Conservation (phyloP, 2,888 invertebrate species). For the Andrena marginata region DNA sequence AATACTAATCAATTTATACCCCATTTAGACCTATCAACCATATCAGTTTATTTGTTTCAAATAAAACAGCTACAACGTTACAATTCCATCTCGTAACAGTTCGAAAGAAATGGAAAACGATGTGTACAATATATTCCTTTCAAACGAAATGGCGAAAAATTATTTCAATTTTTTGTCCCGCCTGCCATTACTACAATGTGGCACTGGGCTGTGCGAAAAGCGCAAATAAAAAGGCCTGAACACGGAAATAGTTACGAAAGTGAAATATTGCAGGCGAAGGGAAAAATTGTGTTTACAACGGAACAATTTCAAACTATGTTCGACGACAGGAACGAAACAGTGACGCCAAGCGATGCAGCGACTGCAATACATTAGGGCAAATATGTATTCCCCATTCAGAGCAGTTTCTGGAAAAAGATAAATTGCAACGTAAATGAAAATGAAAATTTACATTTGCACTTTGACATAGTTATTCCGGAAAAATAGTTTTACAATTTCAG, state of each 20-base stretch:
- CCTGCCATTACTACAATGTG: background rate
- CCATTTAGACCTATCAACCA: no score
- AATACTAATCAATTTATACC: no score
- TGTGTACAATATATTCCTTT: background rate
- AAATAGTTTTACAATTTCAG: no score
- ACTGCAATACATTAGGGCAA: background rate
- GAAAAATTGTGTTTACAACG: conserved; percentile 11
- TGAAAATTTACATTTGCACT: conserved; percentile 7
- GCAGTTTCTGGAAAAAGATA: background rate
- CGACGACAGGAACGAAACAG: conserved; percentile 1
- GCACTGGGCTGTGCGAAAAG: background rate
- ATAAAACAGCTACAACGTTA: background rate
- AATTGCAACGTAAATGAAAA: background rate
- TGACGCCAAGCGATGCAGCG: background rate
- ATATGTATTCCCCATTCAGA: background rate
- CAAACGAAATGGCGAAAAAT: background rate
- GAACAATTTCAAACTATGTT: conserved; percentile 25
- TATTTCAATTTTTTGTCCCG: background rate
- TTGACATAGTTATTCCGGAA: background rate
- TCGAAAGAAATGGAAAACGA: conserved; percentile 13
- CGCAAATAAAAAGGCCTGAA: background rate
- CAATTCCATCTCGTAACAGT: background rate
- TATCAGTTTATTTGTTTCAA: no score
- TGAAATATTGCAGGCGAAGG: conserved; percentile 15
- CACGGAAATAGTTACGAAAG: conserved; percentile 5